Conservation (phyloP, 2,888 invertebrate genomes). For the Anthophora plumipes region DNA sequence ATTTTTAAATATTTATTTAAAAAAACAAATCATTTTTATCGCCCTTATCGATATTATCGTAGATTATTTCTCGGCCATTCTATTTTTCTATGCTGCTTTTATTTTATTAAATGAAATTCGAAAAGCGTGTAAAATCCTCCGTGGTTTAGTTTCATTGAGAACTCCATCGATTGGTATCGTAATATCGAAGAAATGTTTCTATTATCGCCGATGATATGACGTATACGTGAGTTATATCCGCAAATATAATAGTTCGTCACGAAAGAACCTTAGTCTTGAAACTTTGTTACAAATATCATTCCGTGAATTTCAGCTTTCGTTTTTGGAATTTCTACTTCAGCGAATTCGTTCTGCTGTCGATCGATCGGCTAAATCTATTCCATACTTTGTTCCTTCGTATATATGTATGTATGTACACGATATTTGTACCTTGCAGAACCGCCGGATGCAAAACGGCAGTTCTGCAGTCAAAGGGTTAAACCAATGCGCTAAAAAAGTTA, state of each 20-base stretch:
- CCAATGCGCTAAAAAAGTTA: no score
- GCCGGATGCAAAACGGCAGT: conserved; percentile 33
- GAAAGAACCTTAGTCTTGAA: conserved; percentile 33
- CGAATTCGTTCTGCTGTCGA: conserved; percentile 36
- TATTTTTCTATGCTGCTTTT: no score
- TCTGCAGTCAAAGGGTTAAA: no score
- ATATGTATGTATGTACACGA: conserved; percentile 1
- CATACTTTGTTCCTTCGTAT: background rate
- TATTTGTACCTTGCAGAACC: conserved; percentile 28
- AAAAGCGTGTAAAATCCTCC: background rate
- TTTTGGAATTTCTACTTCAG: conserved; percentile 16
- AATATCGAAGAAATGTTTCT: conserved; percentile 51
- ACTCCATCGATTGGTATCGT: conserved; percentile 48
- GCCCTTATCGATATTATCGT: background rate
- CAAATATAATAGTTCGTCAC: conserved; percentile 35
- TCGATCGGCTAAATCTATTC: background rate
- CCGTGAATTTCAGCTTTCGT: conserved; percentile 36
- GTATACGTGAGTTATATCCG: conserved; percentile 29
- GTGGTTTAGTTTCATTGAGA: conserved; percentile 24
- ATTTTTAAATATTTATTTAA: background rate
- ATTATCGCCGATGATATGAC: conserved; percentile 56
- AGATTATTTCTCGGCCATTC: background rate
- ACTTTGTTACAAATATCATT: conserved; percentile 54
- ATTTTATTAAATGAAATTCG: no score
- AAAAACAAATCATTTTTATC: background rate